A percentile compares a stretch with the other conserved stretches of the same genome.
phyloP scores from a whole-genome alignment of 2,888 invertebrate genomes.

The Melinaea menophilus region DNA sequence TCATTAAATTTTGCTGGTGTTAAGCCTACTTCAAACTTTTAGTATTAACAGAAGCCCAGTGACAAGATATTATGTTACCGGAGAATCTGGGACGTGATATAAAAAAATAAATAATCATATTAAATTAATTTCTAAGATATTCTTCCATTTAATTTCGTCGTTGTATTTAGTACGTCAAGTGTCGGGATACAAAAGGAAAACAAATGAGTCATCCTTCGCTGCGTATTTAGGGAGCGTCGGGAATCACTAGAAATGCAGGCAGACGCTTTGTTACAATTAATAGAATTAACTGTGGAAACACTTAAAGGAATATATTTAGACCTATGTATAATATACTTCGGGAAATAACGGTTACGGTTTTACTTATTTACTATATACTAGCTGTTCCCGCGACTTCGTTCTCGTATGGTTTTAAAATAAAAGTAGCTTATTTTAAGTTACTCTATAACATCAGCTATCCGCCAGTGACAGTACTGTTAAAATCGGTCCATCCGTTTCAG shows the following conservation, averaged over 20 bases:
- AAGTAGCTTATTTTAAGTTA: too few relatives aligned
- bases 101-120: too few relatives aligned
- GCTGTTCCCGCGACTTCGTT: too few relatives aligned
- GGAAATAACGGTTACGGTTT: too few relatives aligned
- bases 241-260: slow-evolving; percentile 54
- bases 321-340: neutral
- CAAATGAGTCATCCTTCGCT: slow-evolving; percentile 53
- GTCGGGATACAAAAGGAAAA: slow-evolving; percentile 19
- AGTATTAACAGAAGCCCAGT: slow-evolving; percentile 48
- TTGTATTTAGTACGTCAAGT: slow-evolving; percentile 10
- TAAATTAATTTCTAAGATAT: too few relatives aligned
- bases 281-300: slow-evolving; percentile 1
- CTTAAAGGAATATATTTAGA: neutral
- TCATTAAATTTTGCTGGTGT: slow-evolving; percentile 54
- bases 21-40: slow-evolving; percentile 44
- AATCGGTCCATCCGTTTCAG: too few relatives aligned
- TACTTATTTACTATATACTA: too few relatives aligned
- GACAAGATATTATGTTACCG: slow-evolving; percentile 46
- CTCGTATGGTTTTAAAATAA: too few relatives aligned
- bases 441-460: too few relatives aligned
- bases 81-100: slow-evolving; percentile 26
- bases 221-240: slow-evolving; percentile 66
- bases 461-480: too few relatives aligned
- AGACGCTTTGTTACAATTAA: slow-evolving; percentile 4
- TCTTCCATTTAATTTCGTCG: neutral